phyloP scores from a whole-genome alignment of 2,113 vertebrate genomes.

The Nymphicus hollandicus region DNA sequence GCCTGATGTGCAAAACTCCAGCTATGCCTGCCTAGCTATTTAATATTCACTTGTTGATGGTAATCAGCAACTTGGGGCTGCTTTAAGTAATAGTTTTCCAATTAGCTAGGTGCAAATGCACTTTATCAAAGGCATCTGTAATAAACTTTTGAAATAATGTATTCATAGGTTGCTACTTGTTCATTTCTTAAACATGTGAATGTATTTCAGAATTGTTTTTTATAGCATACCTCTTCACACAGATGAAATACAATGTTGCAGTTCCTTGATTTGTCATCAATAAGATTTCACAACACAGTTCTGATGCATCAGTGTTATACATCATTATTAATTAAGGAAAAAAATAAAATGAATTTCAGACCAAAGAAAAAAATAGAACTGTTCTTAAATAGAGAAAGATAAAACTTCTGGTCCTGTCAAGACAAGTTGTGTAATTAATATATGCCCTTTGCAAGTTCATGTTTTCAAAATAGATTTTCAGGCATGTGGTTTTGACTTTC shows the following conservation, averaged over 20 bases:
- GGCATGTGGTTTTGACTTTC: not conserved
- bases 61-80: not conserved
- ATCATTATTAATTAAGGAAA: not conserved
- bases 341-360: not conserved
- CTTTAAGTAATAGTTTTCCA: not conserved
- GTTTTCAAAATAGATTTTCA: not conserved
- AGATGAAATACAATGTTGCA: not conserved
- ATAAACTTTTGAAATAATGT: not conserved
- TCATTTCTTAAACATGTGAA: not conserved
- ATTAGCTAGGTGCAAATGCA: not conserved
- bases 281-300: not conserved
- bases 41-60: not conserved
- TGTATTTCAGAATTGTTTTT: not conserved
- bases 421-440: not conserved
- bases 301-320: not conserved
- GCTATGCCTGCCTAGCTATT: not conserved
- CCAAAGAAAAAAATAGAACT: not conserved
- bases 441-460: not conserved
- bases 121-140: not conserved
- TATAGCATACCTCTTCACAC: not conserved
- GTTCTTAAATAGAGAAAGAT: not conserved
- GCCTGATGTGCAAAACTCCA: not conserved
- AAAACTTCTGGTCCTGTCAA: not conserved
- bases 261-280: not conserved
- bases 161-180: not conserved